A percentile compares a stretch with the other conserved stretches of the same genome.
phyloP scores from a whole-genome alignment of 2,888 invertebrate genomes.

The Xanthia icteritia region DNA sequence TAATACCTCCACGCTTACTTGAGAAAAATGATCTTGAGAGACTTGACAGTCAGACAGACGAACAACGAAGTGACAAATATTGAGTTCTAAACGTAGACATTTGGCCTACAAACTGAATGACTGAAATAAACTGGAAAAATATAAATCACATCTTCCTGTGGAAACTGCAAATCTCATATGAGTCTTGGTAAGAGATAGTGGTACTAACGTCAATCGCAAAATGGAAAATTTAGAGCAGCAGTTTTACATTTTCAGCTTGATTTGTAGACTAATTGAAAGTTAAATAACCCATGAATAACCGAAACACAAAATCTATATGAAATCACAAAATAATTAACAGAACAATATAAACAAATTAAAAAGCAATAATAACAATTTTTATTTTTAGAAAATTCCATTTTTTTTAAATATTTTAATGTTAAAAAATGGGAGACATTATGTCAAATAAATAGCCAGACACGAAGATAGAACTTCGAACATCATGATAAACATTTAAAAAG shows the following conservation, averaged over 20 bases:
- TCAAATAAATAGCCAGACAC: constrained; percentile 37
- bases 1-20: too few species aligned
- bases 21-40: too few species aligned
- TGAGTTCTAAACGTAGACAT: too few species aligned
- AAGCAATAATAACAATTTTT: not conserved
- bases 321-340: not conserved
- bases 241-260: not conserved
- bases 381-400: not conserved
- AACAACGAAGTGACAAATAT: too few species aligned
- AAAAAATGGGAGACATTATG: constrained; percentile 14
- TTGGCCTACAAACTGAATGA: not conserved
- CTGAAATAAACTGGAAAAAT: not conserved
- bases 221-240: constrained; percentile 7
- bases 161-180: constrained; percentile 21
- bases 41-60: too few species aligned
- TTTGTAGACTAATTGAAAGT: not conserved
- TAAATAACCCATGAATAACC: not conserved
- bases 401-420: not conserved
- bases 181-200: not conserved
- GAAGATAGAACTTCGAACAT: constrained; percentile 31
- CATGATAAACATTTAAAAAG: constrained; percentile 37
- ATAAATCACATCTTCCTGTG: constrained; percentile 1
- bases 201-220: constrained; percentile 3
- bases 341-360: not conserved
- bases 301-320: not conserved